Conservation (phyloP, 2,113 vertebrate species). For the Bubo blakistoni region DNA sequence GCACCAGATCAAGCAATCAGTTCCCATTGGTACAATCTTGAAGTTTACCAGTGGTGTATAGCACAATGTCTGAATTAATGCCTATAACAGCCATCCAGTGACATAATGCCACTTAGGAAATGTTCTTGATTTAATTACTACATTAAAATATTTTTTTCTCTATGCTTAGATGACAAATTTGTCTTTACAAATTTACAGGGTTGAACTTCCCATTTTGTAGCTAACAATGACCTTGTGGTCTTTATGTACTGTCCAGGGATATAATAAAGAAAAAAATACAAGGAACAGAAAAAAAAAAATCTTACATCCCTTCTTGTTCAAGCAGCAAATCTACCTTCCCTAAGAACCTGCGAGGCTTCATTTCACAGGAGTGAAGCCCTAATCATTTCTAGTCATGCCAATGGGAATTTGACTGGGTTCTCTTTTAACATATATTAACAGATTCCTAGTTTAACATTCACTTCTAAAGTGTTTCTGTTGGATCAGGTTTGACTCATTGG, state of each 20-base stretch:
- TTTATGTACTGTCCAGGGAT: neutral
- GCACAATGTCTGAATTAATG: neutral
- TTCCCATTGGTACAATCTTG: neutral
- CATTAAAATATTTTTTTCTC: neutral
- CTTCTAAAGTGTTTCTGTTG: neutral
- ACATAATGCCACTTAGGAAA: neutral
- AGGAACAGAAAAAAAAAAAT: neutral
- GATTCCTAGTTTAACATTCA: neutral
- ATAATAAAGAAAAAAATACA: neutral
- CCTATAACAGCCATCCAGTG: neutral
- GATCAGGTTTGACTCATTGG: neutral
- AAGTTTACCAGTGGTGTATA: neutral
- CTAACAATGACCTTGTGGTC: neutral
- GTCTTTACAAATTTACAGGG: neutral
- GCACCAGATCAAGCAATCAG: neutral
- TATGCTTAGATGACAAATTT: neutral
- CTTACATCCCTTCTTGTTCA: neutral
- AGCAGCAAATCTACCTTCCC: neutral
- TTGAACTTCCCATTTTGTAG: neutral
- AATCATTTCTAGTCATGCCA: neutral
- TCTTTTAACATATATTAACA: neutral
- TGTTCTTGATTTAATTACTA: neutral
- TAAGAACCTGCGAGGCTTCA: neutral
- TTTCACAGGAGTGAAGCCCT: accelerated
- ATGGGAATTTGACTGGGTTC: neutral